A percentile compares a stretch with the other conserved stretches of the same genome.
Evolutionary conservation across 2,797 vertebrate species (phyloP).

Genomic region (Lepilemur septentrionalis): DNA sequence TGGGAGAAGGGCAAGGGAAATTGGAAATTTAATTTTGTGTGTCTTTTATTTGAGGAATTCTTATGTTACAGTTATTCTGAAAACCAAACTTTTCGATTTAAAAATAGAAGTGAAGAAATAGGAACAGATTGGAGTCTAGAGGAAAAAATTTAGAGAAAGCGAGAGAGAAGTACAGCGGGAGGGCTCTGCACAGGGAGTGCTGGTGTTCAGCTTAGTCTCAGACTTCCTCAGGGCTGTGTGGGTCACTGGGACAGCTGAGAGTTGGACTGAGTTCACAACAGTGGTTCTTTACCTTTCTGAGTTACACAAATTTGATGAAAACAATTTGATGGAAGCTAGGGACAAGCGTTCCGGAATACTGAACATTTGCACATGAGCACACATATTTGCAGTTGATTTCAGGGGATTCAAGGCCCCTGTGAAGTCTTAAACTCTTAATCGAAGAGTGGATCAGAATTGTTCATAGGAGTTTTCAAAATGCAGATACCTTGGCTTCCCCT

Average conservation of each 20-base stretch:
- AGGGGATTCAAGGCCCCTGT: not conserved
- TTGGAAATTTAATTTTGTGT: slow-evolving; percentile 54
- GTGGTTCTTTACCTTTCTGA: not conserved
- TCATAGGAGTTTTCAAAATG: not conserved
- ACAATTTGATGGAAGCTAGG: not conserved
- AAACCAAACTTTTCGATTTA: slow-evolving; percentile 54
- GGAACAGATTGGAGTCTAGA: slow-evolving; percentile 62
- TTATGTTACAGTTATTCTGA: slow-evolving; percentile 65
- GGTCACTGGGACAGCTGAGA: not conserved
- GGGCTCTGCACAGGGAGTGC: not conserved
- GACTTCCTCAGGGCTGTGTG: not conserved
- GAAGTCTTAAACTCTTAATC: not conserved
- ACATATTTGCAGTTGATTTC: not conserved
- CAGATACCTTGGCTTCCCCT: not conserved
- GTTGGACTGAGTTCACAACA: not conserved
- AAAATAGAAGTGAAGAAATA: slow-evolving; percentile 73
- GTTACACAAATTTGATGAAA: not conserved
- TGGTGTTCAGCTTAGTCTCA: not conserved
- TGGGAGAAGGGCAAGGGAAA: not conserved
- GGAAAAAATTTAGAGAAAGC: not conserved
- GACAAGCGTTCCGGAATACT: not conserved
- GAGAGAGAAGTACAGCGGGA: not conserved
- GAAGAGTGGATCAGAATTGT: not conserved
- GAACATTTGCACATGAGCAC: not conserved
- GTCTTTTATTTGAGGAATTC: slow-evolving; percentile 50